Evolutionary conservation across 2,888 invertebrate genomes (phyloP).

Genomic region (Orthosia incerta): DNA sequence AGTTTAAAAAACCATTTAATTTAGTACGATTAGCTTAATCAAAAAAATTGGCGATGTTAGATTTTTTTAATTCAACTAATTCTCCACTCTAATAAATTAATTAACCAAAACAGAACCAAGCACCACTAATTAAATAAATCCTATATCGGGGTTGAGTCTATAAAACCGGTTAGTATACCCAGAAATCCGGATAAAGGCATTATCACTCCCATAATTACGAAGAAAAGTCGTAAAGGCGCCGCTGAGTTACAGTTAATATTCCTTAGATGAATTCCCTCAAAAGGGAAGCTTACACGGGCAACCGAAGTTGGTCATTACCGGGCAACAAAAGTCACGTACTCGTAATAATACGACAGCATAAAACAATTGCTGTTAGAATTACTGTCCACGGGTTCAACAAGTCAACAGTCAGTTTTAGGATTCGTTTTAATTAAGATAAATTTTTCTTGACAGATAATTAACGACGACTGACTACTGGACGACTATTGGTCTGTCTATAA

Average conservation of each 20-base stretch:
- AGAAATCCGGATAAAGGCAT: slow-evolving; percentile 23
- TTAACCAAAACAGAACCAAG: neutral
- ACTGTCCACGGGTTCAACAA: neutral
- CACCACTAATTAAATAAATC: slow-evolving; percentile 6
- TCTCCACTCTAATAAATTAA: neutral
- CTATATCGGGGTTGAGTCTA: slow-evolving; percentile 13
- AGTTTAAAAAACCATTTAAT: too few relatives aligned
- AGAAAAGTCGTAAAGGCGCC: slow-evolving; percentile 28
- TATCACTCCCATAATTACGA: slow-evolving; percentile 48
- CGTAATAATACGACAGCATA: too few relatives aligned
- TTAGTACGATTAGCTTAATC: too few relatives aligned
- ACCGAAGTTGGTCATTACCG: neutral
- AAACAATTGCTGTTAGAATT: neutral
- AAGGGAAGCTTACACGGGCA: neutral
- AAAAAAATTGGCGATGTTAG: too few relatives aligned
- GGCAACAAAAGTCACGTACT: neutral
- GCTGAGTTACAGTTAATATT: slow-evolving; percentile 46
- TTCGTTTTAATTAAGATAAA: too few relatives aligned
- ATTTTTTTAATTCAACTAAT: neutral
- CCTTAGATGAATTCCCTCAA: slow-evolving; percentile 40
- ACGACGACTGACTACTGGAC: too few relatives aligned
- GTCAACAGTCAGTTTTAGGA: too few relatives aligned
- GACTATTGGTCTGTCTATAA: neutral
- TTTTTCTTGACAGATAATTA: too few relatives aligned
- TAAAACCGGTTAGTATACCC: slow-evolving; percentile 32